A percentile compares a stretch with the other conserved stretches of the same genome.
phyloP scores from a whole-genome alignment of 2,797 vertebrate genomes.

The Acropternis orthonyx region DNA sequence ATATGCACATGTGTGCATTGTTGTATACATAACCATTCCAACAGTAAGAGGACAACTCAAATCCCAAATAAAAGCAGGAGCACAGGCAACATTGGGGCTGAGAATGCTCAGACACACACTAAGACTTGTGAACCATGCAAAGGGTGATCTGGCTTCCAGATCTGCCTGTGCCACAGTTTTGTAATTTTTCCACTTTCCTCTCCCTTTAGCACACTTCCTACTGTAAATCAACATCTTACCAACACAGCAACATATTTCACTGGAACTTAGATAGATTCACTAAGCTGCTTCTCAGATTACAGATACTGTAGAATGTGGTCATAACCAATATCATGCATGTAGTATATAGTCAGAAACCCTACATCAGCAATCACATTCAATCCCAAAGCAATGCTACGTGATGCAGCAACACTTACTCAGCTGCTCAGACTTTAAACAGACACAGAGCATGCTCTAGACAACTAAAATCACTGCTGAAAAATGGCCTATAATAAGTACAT shows the following conservation, averaged over 20 bases:
- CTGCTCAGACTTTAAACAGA: not conserved
- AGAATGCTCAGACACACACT: not conserved
- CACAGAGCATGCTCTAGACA: constrained; percentile 29
- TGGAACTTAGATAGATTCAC: not conserved
- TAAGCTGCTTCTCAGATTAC: not conserved
- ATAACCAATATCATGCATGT: not conserved
- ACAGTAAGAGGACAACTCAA: not conserved
- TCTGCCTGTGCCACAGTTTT: not conserved
- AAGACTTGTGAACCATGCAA: not conserved
- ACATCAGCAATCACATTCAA: not conserved
- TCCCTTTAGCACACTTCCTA: not conserved
- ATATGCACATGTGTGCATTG: fast-evolving
- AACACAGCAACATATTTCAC: not conserved
- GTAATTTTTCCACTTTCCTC: not conserved
- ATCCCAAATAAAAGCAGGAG: not conserved
- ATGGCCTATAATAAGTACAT: constrained; percentile 19
- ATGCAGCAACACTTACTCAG: not conserved
- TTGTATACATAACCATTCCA: not conserved
- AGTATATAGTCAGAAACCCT: not conserved
- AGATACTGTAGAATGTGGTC: not conserved
- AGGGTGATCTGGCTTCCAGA: not conserved
- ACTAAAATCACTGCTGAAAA: constrained; percentile 40
- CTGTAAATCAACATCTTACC: not conserved
- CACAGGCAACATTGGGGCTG: not conserved
- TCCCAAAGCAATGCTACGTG: not conserved